Conservation (phyloP, 2,797 vertebrate genomes). For the Phoxinus dragarum region DNA sequence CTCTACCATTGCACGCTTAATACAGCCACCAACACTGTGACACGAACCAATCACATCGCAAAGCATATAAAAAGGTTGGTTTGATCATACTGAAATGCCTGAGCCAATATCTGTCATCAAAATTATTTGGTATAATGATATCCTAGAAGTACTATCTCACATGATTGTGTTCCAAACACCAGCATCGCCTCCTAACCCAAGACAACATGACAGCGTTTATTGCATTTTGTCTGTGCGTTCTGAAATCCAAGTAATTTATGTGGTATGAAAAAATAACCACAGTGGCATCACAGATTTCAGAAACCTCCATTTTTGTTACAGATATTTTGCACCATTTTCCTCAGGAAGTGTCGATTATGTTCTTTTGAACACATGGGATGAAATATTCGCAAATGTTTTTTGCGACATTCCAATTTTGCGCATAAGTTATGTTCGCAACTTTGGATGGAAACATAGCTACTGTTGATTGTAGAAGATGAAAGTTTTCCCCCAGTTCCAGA, state of each 20-base stretch:
- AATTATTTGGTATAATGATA: too few species aligned
- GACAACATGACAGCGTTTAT: not conserved
- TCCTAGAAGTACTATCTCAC: too few species aligned
- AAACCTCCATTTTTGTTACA: not conserved
- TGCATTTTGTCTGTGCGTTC: too few species aligned
- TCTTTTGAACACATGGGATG: not conserved
- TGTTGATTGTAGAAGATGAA: not conserved
- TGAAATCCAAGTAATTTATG: too few species aligned
- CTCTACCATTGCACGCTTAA: too few species aligned
- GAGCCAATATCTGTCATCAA: too few species aligned
- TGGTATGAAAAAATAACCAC: not conserved
- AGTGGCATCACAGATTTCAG: not conserved
- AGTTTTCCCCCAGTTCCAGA: constrained; percentile 20
- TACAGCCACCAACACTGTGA: too few species aligned
- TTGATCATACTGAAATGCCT: too few species aligned
- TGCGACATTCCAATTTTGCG: not conserved
- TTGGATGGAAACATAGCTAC: not conserved
- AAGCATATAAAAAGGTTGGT: too few species aligned
- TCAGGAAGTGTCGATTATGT: not conserved
- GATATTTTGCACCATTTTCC: not conserved
- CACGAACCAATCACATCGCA: too few species aligned
- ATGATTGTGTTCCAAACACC: too few species aligned
- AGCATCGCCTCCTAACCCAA: too few species aligned
- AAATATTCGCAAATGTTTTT: not conserved
- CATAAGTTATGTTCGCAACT: not conserved